Base-by-base conservation (phyloP, 92 coral and sea anemone genomes). In the Zoanthus solanderi region DNA sequence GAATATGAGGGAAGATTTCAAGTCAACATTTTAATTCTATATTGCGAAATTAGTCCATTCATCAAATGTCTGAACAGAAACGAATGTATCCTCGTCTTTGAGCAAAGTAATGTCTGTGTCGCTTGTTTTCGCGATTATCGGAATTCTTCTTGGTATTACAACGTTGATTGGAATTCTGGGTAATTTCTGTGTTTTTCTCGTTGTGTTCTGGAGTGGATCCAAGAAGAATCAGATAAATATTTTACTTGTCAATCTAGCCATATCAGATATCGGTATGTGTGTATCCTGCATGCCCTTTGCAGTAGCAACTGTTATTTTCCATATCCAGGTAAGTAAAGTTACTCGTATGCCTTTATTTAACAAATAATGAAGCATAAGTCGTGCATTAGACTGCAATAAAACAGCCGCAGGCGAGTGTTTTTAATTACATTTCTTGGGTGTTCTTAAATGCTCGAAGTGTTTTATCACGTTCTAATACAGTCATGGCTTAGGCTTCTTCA, bases 231-330 rank as follows among this genome's bases (percentile, higher is more conserved):
- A 95, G 68, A 94, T 96, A 18, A 92, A 96, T 13, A 77, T 96
- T 71, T 76, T 96, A 28, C 92, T 96, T 42, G 96, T 96, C 16
- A 94, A 90, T 75, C 88, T 96, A 60, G 99, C 99, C 42, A 84
- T 96, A 12, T 93, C 99, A 46, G 99, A 96, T 91, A 93, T 96
- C 75, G 99, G 99, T 1, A 95, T 96, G 96, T 95, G 98, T 47
- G 98, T 98, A 30, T 96, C 99, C 1, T 93, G 99, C 79, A 95
- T 96, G 94, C 99, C 99, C 4, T 96, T 96, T 85, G 99, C 99
- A 7, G 95, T 96, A 2, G 96, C 99, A 9, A 93, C 96, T 3
- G 98, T 96, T 14, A 86, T 96, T 16, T 94, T 96, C 67, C 95
- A 98, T 92, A 85, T 79, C 78, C 83, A 52, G 66, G 54, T 45